Conservation (phyloP, 2,797 vertebrate genomes). For the Melanogrammus aeglefinus region DNA sequence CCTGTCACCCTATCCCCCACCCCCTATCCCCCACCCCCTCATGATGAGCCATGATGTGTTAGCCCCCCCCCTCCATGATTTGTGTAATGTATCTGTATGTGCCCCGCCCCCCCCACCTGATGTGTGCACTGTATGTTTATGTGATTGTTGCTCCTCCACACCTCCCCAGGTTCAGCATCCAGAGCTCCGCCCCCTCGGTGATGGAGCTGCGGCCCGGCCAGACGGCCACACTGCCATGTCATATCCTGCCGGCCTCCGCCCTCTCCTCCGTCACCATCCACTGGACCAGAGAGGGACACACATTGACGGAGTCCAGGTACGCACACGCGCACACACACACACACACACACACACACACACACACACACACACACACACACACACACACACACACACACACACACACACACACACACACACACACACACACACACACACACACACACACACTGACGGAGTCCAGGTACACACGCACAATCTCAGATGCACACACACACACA, state of each 20-base stretch:
- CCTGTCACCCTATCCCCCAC: neutral
- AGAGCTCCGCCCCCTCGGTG: conserved; percentile 61
- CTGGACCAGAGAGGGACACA: conserved; percentile 84
- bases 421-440: conserved; percentile 1
- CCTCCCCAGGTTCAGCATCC: conserved; percentile 74
- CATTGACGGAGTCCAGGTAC: conserved; percentile 79
- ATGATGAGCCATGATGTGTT: neutral
- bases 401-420: conserved; percentile 2
- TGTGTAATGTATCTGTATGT: neutral
- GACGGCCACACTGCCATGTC: conserved; percentile 76
- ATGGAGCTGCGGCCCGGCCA: conserved; percentile 78
- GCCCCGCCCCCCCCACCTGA: too few species aligned
- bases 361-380: conserved; percentile 1
- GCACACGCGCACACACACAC: conserved; percentile 1
- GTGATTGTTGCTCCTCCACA: neutral
- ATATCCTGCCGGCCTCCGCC: conserved; percentile 68
- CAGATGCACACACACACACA: neutral
- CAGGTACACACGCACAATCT: neutral
- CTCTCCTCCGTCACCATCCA: conserved; percentile 70
- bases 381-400: neutral
- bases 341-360: neutral
- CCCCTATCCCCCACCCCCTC: too few species aligned
- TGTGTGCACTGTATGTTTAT: neutral
- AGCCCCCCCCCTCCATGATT: too few species aligned
- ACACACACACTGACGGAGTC: neutral